Percentiles rank a stretch among this genome's conserved stretches.
Evolutionary conservation across 2,113 vertebrate genomes (phyloP).

Genomic region (Oenanthe melanoleuca): DNA sequence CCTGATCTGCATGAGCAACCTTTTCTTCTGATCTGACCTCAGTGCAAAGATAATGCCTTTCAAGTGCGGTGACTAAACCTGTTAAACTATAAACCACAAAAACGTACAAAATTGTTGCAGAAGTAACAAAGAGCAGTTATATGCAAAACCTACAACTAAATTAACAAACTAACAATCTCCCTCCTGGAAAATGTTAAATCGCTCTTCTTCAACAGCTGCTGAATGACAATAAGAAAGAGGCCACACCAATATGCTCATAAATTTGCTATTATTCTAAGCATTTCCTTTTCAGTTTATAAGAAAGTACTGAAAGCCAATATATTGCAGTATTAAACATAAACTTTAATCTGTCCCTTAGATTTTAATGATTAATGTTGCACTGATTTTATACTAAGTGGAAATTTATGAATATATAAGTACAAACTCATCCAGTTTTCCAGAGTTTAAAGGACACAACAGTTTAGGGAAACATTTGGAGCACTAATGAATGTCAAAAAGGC

Average conservation of each 20-base stretch:
- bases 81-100: constrained; percentile 61
- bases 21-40: constrained; percentile 62
- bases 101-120: constrained; percentile 44
- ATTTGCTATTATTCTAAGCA: constrained; percentile 4
- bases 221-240: constrained; percentile 36
- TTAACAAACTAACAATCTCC: constrained; percentile 51
- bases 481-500: background rate
- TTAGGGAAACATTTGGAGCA: background rate
- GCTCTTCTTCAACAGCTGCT: constrained; percentile 30
- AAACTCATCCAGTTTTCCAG: background rate
- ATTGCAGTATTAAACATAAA: background rate
- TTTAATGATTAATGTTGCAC: background rate
- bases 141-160: constrained; percentile 67
- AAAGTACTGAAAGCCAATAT: background rate
- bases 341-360: background rate
- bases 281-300: constrained; percentile 21
- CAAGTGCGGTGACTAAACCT: constrained; percentile 61
- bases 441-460: background rate
- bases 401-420: background rate
- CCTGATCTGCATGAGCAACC: constrained; percentile 59
- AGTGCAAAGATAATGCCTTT: constrained; percentile 61
- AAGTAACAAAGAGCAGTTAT: constrained; percentile 52
- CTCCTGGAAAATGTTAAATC: constrained; percentile 59
- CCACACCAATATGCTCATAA: background rate
- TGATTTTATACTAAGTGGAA: background rate